phyloP scores from a whole-genome alignment of 2,888 invertebrate species.

The Hyppa rectilinea region DNA sequence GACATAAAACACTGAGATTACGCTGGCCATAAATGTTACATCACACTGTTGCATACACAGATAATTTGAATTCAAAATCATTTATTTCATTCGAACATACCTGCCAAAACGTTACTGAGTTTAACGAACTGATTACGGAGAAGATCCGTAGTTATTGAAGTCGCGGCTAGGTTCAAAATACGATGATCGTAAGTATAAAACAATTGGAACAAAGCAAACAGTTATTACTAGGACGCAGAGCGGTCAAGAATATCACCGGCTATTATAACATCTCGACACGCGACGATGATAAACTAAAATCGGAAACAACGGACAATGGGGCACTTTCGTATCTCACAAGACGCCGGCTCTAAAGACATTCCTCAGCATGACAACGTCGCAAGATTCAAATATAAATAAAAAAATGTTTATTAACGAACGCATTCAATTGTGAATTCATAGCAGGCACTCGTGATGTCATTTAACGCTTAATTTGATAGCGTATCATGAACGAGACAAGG shows the following conservation, averaged over 20 bases:
- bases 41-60: slow-evolving; percentile 75
- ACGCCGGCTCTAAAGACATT: slow-evolving; percentile 76
- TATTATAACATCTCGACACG: slow-evolving; percentile 68
- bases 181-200: slow-evolving; percentile 17
- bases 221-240: slow-evolving; percentile 44
- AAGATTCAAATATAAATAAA: slow-evolving; percentile 74
- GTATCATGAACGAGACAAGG: slow-evolving; percentile 73
- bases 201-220: slow-evolving; percentile 45
- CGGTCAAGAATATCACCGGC: slow-evolving; percentile 58
- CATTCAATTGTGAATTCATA: slow-evolving; percentile 84
- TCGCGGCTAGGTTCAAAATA: background rate
- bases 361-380: slow-evolving; percentile 74
- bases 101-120: slow-evolving; percentile 49
- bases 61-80: slow-evolving; percentile 73
- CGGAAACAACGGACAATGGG: slow-evolving; percentile 81
- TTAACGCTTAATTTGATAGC: slow-evolving; percentile 80
- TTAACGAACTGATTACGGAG: slow-evolving; percentile 47
- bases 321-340: slow-evolving; percentile 78
- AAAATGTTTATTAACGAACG: slow-evolving; percentile 83
- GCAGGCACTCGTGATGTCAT: slow-evolving; percentile 81
- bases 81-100: slow-evolving; percentile 66
- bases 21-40: slow-evolving; percentile 80
- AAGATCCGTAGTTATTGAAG: slow-evolving; percentile 12
- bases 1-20: slow-evolving; percentile 86
- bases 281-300: slow-evolving; percentile 77